Base-by-base conservation (phyloP, 1,140 invertebrate species). In the Daktulosphaira vitifoliae region DNA sequence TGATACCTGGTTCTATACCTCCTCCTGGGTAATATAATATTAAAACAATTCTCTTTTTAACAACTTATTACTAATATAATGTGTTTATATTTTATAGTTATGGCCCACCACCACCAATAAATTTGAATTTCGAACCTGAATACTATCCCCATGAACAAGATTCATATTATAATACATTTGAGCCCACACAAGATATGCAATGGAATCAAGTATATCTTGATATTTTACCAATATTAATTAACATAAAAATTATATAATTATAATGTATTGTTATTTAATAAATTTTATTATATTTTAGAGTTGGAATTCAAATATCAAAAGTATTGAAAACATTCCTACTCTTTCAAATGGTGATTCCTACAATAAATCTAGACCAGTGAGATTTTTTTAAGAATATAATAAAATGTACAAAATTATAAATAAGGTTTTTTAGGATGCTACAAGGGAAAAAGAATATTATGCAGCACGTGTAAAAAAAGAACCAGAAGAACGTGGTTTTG, bases 161-260 rank as follows among this genome's bases (percentile, higher is more conserved):
- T 72, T 80, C 82, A 0, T 86, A 84, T 69, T 85, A 84, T 74
- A 82, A 83, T 51, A 80, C 81, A 26, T 87, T 85, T 70, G 84
- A 87, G 72, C 84, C 84, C 1, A 85, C 84, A 0, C 84, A 86
- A 68, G 85, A 87, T 70, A 81, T 78, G 20, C 83, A 86, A 69
- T 87, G 84, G 85, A 62, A 62, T 48, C 56, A 62, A 62, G 56
- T 62, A 62, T 42, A n/a, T n/a, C 2, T 56, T 25, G 39, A 54
- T 22, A 53, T 23, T 38, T 52, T 20, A 20, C n/a, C n/a, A n/a
- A n/a, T n/a, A n/a, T n/a, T n/a, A n/a, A n/a, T n/a, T n/a, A n/a
- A n/a, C n/a, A n/a, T n/a, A n/a, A n/a, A 33, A 33, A 33, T 33
- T 6, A 33, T 33, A 33, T 33, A 6, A 33, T 6, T 33, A 33